phyloP scores from a whole-genome alignment of 1,140 invertebrate genomes.

The Ostrea denselamellosa region DNA sequence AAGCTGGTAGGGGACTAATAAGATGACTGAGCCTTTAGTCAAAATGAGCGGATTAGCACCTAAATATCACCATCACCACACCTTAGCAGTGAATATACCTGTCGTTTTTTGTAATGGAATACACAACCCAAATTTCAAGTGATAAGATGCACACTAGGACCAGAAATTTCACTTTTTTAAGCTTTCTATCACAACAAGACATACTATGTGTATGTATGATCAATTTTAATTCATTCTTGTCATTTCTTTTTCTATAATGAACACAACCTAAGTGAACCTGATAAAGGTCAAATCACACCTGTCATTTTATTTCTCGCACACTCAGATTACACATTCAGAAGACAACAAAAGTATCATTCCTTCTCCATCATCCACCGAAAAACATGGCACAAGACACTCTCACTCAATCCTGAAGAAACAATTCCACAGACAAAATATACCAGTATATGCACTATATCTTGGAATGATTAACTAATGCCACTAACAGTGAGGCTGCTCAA shows the following conservation, averaged over 20 bases:
- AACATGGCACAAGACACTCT: background rate
- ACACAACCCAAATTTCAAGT: no score
- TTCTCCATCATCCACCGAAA: background rate
- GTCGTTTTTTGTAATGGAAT: no score
- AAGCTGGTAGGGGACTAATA: no score
- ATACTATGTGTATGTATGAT: constrained; percentile 8
- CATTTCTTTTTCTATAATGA: constrained; percentile 36
- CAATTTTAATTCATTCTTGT: constrained; percentile 37
- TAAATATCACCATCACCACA: no score
- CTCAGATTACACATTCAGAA: background rate
- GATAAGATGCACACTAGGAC: no score
- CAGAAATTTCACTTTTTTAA: no score
- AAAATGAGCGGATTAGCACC: no score
- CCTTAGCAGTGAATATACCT: no score
- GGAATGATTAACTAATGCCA: constrained; percentile 32
- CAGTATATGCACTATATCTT: constrained; percentile 21
- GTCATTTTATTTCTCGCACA: background rate
- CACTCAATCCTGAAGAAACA: background rate
- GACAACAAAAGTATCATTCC: background rate
- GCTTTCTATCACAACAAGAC: background rate
- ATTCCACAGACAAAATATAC: background rate
- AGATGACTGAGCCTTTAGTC: no score
- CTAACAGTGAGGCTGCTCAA: background rate
- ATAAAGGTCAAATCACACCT: background rate
- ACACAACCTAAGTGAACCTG: constrained; percentile 39